A percentile compares a stretch with the other conserved stretches of the same genome.
phyloP scores from a whole-genome alignment of 1,140 invertebrate species.

The Phymorhynchus buccinoides region DNA sequence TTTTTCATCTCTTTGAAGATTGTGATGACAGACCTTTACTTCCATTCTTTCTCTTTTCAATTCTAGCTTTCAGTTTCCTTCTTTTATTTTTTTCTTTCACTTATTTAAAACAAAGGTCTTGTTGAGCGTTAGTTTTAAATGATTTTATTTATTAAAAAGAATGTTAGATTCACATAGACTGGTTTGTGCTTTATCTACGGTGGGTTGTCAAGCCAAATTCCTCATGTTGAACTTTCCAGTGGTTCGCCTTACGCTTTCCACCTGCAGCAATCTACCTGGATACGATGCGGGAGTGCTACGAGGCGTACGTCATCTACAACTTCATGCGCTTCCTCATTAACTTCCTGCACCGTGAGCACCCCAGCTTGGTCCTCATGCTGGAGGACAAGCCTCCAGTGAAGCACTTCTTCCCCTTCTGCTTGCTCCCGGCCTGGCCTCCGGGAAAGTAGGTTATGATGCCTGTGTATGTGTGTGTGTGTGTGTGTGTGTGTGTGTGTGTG shows the following conservation, averaged over 20 bases:
- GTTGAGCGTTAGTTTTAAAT: no score
- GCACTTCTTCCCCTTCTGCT: constrained; percentile 71
- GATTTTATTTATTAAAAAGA: no score
- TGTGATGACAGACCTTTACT: no score
- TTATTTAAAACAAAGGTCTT: no score
- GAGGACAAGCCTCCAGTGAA: constrained; percentile 84
- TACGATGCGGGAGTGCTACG: constrained; percentile 93
- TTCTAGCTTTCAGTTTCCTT: no score
- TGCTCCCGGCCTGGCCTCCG: constrained; percentile 88
- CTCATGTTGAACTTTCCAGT: no score
- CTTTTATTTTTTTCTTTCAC: no score
- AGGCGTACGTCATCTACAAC: constrained; percentile 96
- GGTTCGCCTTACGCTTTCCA: constrained; percentile 80
- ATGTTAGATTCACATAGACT: no score
- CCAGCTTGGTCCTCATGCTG: constrained; percentile 86
- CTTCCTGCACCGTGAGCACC: constrained; percentile 82
- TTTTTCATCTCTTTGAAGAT: no score
- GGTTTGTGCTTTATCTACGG: no score
- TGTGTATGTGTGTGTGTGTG: not conserved
- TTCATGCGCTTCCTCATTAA: constrained; percentile 96
- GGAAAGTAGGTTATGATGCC: constrained; percentile 77
- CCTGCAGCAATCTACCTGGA: constrained; percentile 92
- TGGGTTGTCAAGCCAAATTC: no score
- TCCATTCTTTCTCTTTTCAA: no score
- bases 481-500: constrained; percentile 5